Base-by-base conservation (phyloP, 1,140 invertebrate species). In the Bombus consobrinus region DNA sequence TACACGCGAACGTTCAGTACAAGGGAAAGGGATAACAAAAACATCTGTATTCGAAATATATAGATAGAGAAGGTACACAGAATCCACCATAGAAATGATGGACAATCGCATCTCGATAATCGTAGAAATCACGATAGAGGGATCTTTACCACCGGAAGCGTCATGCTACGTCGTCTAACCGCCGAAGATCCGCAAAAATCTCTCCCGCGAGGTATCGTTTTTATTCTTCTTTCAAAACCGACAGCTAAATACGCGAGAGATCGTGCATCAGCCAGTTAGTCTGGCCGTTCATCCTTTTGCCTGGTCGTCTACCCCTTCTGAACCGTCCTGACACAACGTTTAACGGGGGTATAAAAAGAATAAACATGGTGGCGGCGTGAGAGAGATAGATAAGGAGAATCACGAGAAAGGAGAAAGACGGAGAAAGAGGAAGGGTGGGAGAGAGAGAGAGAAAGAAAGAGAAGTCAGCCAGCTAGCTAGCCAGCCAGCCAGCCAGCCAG, bases 301-400 rank as follows among this genome's bases (percentile, higher is more conserved):
- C 78, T 77, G 87, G 83, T 80, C 87, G 66, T 89, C 87, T 75
- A 85, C 84, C 78, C 79, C 84, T 81, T 81, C 84, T 75, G 68
- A 83, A 85, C 73, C 72, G 57, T 88, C 86, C 64, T 59, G 71
- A 87, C 85, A 83, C 73, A 80, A 87, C 86, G 86, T 89, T 86
- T 78, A 81, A 76, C 74, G 83, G 86, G 87, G 86, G 47, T 90
- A 88, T 80, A 90, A 86, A 88, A 90, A 88, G 86, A 88, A 90
- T 88, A 88, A 88, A 90, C 83, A 88, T 88, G 79, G 69, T 86
- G 83, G 87, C 79, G 81, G 68, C 22, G 89, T 59, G 87, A 90
- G 87, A 71, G 89, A 81, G 87, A 88, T 34, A 43, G 76, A 87
- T 41, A 72, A n/a, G 39, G 72, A 2, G 57, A 53, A 72, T 34